phyloP scores from a whole-genome alignment of 1,140 invertebrate genomes.

The Tyrophagus putrescentiae region DNA sequence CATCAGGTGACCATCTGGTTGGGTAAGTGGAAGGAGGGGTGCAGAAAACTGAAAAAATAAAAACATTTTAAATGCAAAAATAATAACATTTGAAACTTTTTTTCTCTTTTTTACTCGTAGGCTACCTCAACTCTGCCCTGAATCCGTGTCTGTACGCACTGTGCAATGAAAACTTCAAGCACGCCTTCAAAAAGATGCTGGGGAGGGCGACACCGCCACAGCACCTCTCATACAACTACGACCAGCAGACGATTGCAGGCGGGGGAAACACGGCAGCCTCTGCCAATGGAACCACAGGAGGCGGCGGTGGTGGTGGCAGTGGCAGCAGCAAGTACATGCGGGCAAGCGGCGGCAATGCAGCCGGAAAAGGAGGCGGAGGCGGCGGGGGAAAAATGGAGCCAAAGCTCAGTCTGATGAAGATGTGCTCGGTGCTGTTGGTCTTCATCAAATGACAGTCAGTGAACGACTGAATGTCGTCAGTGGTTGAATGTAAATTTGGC shows the following conservation, averaged over 20 bases:
- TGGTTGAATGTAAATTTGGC: too few species aligned
- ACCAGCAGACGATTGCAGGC: constrained; percentile 1
- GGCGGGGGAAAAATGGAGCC: too few species aligned
- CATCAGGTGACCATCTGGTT: constrained; percentile 42
- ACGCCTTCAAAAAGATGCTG: constrained; percentile 41
- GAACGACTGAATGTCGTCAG: too few species aligned
- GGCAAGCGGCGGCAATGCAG: too few species aligned
- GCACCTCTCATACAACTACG: constrained; percentile 14
- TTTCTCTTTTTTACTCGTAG: constrained; percentile 25
- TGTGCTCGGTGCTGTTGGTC: too few species aligned
- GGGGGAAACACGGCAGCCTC: not conserved
- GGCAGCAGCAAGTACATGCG: too few species aligned
- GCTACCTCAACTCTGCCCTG: constrained; percentile 43
- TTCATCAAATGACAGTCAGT: too few species aligned
- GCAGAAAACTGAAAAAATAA: too few species aligned
- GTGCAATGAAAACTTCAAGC: constrained; percentile 42
- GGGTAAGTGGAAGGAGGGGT: too few species aligned
- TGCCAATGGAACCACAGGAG: not conserved
- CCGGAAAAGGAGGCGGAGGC: too few species aligned
- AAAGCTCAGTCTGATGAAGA: too few species aligned
- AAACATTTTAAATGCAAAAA: not conserved
- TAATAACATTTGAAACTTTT: not conserved
- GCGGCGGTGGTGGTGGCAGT: not conserved
- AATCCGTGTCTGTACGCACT: constrained; percentile 44
- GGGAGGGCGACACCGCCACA: constrained; percentile 22